Evolutionary conservation across 1,140 invertebrate species (phyloP).

Genomic region (Lasioglossum baleicum): DNA sequence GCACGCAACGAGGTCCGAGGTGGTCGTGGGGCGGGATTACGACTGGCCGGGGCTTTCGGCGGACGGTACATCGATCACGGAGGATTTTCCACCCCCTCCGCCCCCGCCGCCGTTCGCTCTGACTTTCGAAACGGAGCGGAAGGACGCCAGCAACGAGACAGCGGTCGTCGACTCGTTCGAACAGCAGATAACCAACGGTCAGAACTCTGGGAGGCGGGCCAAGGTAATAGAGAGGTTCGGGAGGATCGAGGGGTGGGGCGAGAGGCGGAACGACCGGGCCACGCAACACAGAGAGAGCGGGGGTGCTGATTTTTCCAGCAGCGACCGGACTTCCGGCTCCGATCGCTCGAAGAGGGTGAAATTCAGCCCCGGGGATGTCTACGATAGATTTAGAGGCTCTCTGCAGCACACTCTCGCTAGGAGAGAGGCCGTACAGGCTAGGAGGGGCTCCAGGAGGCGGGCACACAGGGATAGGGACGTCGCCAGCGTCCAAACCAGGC

Average conservation of each 20-base stretch:
- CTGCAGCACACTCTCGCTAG: constrained; percentile 50
- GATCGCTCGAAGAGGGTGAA: not conserved
- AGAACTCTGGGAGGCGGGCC: constrained; percentile 20
- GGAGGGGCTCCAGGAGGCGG: not conserved
- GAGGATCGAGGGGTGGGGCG: not conserved
- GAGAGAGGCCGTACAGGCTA: not conserved
- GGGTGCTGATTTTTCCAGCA: constrained; percentile 12
- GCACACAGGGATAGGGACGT: no score
- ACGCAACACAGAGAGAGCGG: constrained; percentile 17
- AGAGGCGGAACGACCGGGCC: not conserved
- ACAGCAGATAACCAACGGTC: not conserved
- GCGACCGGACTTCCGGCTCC: not conserved
- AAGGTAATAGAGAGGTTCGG: constrained; percentile 27
- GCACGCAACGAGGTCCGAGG: not conserved
- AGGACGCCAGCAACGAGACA: no score
- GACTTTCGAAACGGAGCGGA: not conserved
- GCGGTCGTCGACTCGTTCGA: not conserved
- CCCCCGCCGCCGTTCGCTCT: not conserved
- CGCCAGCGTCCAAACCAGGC: not conserved
- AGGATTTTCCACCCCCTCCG: not conserved
- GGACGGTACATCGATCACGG: not conserved
- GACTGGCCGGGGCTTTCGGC: not conserved
- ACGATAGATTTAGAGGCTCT: constrained; percentile 43
- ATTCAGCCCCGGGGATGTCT: constrained; percentile 23
- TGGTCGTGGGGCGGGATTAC: not conserved